Evolutionary conservation across 1,140 invertebrate genomes (phyloP), one percentile per base, ranked within the genome.

Genomic region (Aphelinus certus): DNA sequence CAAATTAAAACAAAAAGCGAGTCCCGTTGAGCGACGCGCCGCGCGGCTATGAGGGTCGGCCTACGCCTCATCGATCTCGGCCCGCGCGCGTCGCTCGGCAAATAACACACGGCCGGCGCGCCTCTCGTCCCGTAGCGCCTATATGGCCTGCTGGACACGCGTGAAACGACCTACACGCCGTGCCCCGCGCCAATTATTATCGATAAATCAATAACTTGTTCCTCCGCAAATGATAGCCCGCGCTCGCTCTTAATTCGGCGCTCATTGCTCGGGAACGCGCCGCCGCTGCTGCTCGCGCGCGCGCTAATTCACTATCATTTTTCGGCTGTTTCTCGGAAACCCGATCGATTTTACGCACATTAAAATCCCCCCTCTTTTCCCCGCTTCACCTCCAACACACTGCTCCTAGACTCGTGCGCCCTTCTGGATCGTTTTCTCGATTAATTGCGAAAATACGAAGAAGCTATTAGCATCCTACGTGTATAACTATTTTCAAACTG

Each of bases 131-230:
- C 69, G 63, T 71, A 26, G 26, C 26, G 26, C 26, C 26, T 26
- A 26, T 26, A 26, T 26, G 26, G 26, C 26, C 26, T 26, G 26
- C 26, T 26, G 26, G 26, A 26, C 26, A 61, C n/a, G 61, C 67
- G 46, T 45, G 57, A 46, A 61, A 60, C 56, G 48, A 51, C 47
- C 56, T 61, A 63, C 42, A 62, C 47, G 47, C 69, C 42, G 10
- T n/a, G 9, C 47, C 46, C 60, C 26, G 9, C 42, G 49, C 58
- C 51, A 67, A 74, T 74, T 74, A 74, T 60, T 74, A 67, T 66
- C 64, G 62, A 74, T 74, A 74, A 74, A 74, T 74, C 72, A 74
- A 74, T 74, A 74, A 58, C 56, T 63, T 47, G 47, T 61, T 71
- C 49, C 43, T 53, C 51, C 1, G 7, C 58, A 63, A 71, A 71